phyloP scores from a whole-genome alignment of 2,888 invertebrate genomes.

The Agrochola lychnidis region DNA sequence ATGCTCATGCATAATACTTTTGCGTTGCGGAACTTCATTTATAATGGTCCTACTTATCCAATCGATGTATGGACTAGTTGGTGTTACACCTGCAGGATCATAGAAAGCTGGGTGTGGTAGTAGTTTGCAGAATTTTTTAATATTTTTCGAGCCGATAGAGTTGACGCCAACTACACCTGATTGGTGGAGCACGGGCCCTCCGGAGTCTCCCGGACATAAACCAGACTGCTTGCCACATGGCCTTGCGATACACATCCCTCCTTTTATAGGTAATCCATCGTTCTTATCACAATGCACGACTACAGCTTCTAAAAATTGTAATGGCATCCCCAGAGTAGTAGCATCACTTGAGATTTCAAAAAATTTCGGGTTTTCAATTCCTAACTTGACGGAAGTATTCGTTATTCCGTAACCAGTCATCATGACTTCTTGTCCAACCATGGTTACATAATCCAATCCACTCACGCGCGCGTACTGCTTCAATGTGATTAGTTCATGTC shows the following conservation, averaged over 20 bases:
- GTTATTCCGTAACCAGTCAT: conserved; percentile 41
- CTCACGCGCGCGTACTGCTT: conserved; percentile 37
- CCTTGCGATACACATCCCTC: conserved; percentile 39
- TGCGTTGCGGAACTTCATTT: neutral
- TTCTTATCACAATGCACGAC: neutral
- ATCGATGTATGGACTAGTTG: conserved; percentile 32
- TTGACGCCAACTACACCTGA: conserved; percentile 47
- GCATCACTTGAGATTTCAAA: neutral
- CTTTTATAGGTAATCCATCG: rapidly evolving
- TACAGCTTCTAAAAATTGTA: conserved; percentile 35
- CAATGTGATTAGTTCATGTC: conserved; percentile 25
- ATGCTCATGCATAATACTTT: neutral
- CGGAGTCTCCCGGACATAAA: conserved; percentile 45
- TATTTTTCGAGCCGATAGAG: neutral
- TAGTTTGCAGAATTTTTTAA: neutral
- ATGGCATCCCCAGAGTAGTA: conserved; percentile 13
- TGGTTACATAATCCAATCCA: conserved; percentile 25
- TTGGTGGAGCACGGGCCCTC: conserved; percentile 41
- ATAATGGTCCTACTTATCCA: conserved; percentile 29
- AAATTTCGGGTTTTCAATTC: rapidly evolving
- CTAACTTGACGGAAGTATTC: rapidly evolving
- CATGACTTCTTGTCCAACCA: conserved; percentile 36
- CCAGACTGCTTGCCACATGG: neutral
- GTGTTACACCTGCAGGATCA: conserved; percentile 19
- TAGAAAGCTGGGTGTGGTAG: neutral